Evolutionary conservation across 2,888 invertebrate genomes (phyloP), one percentile per base, ranked within the genome.

Genomic region (Anticlea derivata): DNA sequence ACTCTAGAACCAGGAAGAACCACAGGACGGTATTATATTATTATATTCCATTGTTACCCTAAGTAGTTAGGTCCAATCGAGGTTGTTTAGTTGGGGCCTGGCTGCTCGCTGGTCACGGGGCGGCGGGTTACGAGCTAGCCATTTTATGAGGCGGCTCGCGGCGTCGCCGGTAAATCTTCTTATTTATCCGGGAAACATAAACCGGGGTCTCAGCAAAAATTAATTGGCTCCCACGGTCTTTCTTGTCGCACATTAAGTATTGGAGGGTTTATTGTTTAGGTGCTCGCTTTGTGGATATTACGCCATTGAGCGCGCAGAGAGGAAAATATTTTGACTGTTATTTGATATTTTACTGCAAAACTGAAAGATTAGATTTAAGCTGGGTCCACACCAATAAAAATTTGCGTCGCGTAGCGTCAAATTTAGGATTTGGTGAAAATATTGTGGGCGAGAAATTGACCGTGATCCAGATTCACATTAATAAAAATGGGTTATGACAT

Each of bases 121-220:
- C 73, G 73, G 63, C 70, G 69, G 68, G 83, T 82, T 83, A 81
- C 83, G 80, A 83, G 78, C 78, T 69, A 74, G 79, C 78, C 74
- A 77, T 80, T 86, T 87, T 86, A 86, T 75, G 85, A 79, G 81
- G 66, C 68, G 73, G 80, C 78, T 75, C 75, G 73, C 75, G 79
- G 76, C 82, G 76, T 76, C 75, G 77, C 73, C 76, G 83, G 85
- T 83, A 86, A 88, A 88, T 86, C 87, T 87, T 77, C 86, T 88
- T 87, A 87, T 88, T 88, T 88, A 87, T 87, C 85, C 84, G 78
- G 78, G 78, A 81, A 83, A 85, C 86, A 87, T 88, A 89, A 89
- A 89, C 79, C 79, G 78, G 75, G 80, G 82, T 81, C 80, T 83
- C 81, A 77, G 83, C 83, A 85, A 86, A 88, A 86, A 87, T 86